phyloP scores from a whole-genome alignment of 2,888 invertebrate species.

The Nezara viridula region DNA sequence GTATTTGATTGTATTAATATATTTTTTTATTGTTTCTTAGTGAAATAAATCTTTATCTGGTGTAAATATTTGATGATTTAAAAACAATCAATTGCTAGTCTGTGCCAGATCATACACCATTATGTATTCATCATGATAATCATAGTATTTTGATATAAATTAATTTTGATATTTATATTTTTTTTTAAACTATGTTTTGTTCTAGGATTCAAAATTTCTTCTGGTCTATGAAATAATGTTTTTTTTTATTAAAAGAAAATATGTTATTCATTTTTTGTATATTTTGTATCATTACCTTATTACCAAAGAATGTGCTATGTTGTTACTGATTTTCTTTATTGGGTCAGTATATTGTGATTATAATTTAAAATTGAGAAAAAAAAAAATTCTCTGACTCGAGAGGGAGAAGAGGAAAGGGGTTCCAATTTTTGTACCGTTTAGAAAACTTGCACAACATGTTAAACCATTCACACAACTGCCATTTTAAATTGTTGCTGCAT shows the following conservation, averaged over 20 bases:
- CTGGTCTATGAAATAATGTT: background rate
- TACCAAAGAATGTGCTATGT: slow-evolving; percentile 31
- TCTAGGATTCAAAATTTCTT: slow-evolving; percentile 31
- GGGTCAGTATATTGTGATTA: slow-evolving; percentile 22
- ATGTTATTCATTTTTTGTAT: slow-evolving; percentile 25
- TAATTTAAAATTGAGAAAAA: slow-evolving; percentile 14
- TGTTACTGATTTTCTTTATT: slow-evolving; percentile 11
- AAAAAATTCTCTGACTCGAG: slow-evolving; percentile 3
- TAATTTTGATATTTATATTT: background rate
- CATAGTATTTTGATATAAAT: background rate
- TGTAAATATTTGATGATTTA: slow-evolving; percentile 19
- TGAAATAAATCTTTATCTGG: background rate
- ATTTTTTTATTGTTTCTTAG: background rate
- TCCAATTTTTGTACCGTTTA: slow-evolving; percentile 24
- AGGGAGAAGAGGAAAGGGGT: background rate
- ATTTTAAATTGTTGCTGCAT: slow-evolving; percentile 16
- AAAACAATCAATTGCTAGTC: slow-evolving; percentile 12
- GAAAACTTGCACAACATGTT: background rate
- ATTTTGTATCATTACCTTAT: slow-evolving; percentile 31
- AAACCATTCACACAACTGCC: slow-evolving; percentile 9
- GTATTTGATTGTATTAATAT: background rate
- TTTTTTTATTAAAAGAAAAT: background rate
- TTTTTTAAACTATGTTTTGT: background rate
- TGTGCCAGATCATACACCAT: background rate
- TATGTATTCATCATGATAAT: background rate